Evolutionary conservation across 1,140 invertebrate species (phyloP).

Genomic region (Hyposmocoma kahamanoa): DNA sequence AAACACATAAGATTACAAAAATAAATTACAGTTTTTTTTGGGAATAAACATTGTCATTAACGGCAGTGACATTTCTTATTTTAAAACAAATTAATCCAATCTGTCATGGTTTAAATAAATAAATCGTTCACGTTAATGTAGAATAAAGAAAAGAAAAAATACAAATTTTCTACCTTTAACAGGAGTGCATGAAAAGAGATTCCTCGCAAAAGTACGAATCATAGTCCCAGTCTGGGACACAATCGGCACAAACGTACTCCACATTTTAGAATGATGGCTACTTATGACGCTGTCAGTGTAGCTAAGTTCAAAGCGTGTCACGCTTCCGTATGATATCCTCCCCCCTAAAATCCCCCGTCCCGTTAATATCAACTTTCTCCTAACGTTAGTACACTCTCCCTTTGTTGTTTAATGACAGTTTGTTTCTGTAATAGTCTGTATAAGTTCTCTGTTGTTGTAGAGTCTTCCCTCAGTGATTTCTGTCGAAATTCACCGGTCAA

Average conservation of each 20-base stretch:
- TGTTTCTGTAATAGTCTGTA: too few species aligned
- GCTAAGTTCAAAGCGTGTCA: too few species aligned
- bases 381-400: too few species aligned
- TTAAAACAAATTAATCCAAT: not conserved
- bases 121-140: not conserved
- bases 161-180: not conserved
- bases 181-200: not conserved
- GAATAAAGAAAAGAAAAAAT: not conserved
- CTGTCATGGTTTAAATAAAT: not conserved
- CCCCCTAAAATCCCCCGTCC: too few species aligned
- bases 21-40: too few species aligned
- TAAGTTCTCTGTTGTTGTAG: too few species aligned
- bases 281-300: too few species aligned
- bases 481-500: too few species aligned
- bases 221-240: not conserved
- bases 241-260: not conserved
- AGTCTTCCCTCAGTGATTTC: too few species aligned
- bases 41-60: not conserved
- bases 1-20: slow-evolving; percentile 3
- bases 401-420: too few species aligned
- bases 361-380: too few species aligned
- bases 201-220: not conserved
- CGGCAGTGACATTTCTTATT: not conserved
- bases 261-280: not conserved
- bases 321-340: too few species aligned